Conservation (phyloP, 2,888 invertebrate genomes). For the Acrocera orbiculus region DNA sequence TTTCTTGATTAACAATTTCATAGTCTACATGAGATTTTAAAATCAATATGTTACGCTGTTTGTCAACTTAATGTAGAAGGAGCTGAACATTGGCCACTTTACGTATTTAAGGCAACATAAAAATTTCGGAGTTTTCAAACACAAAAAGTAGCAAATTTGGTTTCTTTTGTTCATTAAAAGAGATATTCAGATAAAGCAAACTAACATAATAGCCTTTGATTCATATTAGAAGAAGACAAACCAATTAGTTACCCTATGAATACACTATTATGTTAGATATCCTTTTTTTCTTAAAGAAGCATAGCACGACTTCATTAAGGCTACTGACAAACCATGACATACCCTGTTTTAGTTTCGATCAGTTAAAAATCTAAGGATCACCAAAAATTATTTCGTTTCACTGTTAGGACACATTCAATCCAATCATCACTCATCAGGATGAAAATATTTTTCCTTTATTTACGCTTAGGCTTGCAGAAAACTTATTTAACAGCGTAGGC, state of each 20-base stretch:
- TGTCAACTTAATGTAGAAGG: no score
- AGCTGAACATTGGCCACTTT: no score
- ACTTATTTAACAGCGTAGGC: conserved; percentile 7
- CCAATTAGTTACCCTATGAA: neutral
- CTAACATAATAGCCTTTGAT: neutral
- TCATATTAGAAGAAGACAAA: neutral
- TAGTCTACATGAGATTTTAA: no score
- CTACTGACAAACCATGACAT: conserved; percentile 2
- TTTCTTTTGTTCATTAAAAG: no score
- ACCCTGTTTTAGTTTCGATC: neutral
- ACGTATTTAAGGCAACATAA: no score
- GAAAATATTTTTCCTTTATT: conserved; percentile 23
- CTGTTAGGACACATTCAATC: conserved; percentile 31
- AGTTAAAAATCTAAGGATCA: conserved; percentile 14
- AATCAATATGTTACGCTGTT: no score
- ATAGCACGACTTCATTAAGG: conserved; percentile 5
- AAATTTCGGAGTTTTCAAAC: no score
- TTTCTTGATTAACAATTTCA: no score
- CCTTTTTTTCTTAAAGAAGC: neutral
- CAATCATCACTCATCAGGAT: conserved; percentile 33
- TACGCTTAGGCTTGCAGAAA: neutral
- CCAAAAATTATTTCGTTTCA: conserved; percentile 28
- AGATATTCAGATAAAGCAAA: neutral
- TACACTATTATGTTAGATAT: neutral
- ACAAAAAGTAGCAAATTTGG: no score